phyloP scores from a whole-genome alignment of 1,140 invertebrate genomes.

The Telenomus remus region DNA sequence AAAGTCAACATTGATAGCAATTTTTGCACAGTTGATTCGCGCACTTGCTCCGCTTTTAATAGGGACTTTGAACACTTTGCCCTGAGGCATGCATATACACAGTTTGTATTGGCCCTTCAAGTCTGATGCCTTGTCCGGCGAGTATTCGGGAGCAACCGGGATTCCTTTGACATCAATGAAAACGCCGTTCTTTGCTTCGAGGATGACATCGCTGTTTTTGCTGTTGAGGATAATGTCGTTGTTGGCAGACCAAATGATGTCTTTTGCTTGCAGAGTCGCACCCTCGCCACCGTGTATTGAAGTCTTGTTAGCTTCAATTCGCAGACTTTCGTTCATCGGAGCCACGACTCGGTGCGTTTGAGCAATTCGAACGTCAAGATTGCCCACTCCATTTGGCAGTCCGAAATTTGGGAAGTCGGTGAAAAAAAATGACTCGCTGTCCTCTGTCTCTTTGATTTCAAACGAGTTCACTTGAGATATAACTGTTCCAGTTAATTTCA shows the following conservation, averaged over 20 bases:
- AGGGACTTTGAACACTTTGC: constrained; percentile 86
- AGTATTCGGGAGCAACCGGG: constrained; percentile 78
- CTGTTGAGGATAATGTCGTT: constrained; percentile 87
- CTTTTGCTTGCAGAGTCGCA: constrained; percentile 78
- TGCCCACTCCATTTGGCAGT: constrained; percentile 81
- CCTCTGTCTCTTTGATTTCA: constrained; percentile 80
- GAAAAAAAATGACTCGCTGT: constrained; percentile 81
- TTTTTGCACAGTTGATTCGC: constrained; percentile 79
- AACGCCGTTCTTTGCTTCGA: constrained; percentile 83
- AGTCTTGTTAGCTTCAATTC: constrained; percentile 79
- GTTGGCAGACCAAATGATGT: constrained; percentile 83
- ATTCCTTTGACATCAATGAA: constrained; percentile 84
- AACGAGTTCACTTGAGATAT: constrained; percentile 82
- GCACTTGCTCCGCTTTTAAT: constrained; percentile 76
- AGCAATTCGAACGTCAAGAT: constrained; percentile 81
- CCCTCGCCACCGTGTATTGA: constrained; percentile 82
- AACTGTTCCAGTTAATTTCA: constrained; percentile 77
- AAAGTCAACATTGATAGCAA: constrained; percentile 78
- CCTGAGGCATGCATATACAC: constrained; percentile 91
- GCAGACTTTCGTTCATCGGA: constrained; percentile 81
- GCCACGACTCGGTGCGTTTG: constrained; percentile 84
- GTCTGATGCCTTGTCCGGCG: constrained; percentile 62
- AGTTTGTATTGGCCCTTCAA: constrained; percentile 84
- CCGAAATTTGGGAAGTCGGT: constrained; percentile 84
- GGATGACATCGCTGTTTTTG: constrained; percentile 84